Base-by-base conservation (phyloP, 2,888 invertebrate genomes). In the Sussaba pulchella region DNA sequence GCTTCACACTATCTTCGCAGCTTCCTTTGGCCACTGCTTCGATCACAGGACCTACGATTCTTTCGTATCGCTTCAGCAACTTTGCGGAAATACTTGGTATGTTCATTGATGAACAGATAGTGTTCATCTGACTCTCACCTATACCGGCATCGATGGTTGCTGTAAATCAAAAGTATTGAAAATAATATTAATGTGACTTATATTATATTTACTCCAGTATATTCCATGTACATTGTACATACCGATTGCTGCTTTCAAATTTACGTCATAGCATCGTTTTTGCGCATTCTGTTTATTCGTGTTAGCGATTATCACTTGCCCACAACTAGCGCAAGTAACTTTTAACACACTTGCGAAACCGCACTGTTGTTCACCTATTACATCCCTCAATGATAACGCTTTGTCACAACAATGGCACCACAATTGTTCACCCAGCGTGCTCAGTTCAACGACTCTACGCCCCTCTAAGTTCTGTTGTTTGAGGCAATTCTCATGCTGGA, bases 231-330 rank as follows among this genome's bases (percentile, higher is more conserved):
- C 31, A 6, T 72, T 31, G 4, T 63, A 47, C 36, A 14, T 63
- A 73, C 73, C 24, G n/a, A 73, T 73, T 3, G 73, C 73, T 63
- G 73, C 73, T 73, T 73, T 52, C 63, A 73, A 63, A 24, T 71
- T 61, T 31, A 71, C 47, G n/a, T 61, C 61, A 45, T 71, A 41
- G 17, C 8, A 21, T 17, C 57, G n/a, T 41, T 39, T 70, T 8
- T 41, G 39, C 17, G 36, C 8, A 39, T 54, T 70, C 17, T 43
- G 19, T 41, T 57, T 70, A 57, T 70, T 57, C 12, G 70, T 70
- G 8, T 70, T 36, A 10, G 54, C 39, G 10, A 41, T 6, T 36
- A 59, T 52, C 36, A 39, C 12, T 36, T 43, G 39, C 10, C 19
- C 57, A 17, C 71, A 47, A 19, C 24, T 59, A 12, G 21, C 5